These are phyloP conservation scores for Microctenopoma stevenorrisi DNA, from an alignment of 2,797 vertebrate genomes.

Conservation along the genomic window DNA sequence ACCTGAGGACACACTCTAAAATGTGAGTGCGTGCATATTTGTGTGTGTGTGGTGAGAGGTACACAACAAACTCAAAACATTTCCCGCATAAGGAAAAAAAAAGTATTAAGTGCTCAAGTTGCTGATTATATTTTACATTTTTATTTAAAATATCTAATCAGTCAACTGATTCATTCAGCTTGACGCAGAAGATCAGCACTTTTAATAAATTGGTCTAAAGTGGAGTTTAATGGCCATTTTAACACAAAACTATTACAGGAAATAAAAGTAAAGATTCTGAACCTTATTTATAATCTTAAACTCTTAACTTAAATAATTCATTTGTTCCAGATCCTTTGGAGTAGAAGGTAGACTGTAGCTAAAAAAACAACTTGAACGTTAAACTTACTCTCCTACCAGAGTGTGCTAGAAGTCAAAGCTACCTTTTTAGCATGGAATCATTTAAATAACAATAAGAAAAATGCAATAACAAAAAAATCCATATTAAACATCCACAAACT, in stretches of 20 bases:
- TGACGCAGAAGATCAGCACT: constrained; percentile 10
- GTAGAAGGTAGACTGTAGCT: too few relatives aligned
- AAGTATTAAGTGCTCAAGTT: too few relatives aligned
- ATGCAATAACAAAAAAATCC: too few relatives aligned
- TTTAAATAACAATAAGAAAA: neutral
- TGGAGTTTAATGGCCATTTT: neutral
- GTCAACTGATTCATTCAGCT: constrained; percentile 37
- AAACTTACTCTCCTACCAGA: neutral
- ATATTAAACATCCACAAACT: neutral
- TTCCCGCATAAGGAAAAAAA: neutral
- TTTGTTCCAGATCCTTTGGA: too few relatives aligned
- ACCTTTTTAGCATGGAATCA: neutral
- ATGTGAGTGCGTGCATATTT: neutral
- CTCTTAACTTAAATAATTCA: too few relatives aligned
- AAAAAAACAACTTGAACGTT: too few relatives aligned
- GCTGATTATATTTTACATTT: constrained; percentile 71
- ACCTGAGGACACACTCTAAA: constrained; percentile 47
- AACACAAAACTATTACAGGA: too few relatives aligned
- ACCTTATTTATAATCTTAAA: too few relatives aligned
- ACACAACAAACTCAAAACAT: constrained; percentile 64
- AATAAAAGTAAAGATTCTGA: too few relatives aligned
- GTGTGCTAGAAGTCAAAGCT: neutral
- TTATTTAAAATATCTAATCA: constrained; percentile 66
- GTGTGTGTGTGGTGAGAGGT: constrained; percentile 26
- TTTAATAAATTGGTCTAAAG: constrained; percentile 11